Conservation (phyloP, 2,888 invertebrate genomes). For the Cepaea hortensis region DNA sequence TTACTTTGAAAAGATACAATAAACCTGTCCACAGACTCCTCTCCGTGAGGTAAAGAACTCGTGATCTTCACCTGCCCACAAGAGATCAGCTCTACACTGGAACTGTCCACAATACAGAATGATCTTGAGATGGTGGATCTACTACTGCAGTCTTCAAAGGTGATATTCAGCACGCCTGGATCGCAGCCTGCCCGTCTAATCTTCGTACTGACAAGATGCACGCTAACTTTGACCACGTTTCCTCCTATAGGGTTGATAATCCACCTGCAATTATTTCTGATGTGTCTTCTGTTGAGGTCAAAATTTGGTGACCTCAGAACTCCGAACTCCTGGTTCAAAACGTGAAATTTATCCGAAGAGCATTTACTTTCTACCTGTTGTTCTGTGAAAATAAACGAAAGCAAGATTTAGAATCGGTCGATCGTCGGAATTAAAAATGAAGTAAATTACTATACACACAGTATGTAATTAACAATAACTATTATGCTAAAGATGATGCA, state of each 20-base stretch:
- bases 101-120: constrained; percentile 49
- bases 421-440: too few species aligned
- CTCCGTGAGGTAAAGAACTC: constrained; percentile 41
- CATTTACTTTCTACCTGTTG: constrained; percentile 18
- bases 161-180: constrained; percentile 29
- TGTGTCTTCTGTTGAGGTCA: background rate
- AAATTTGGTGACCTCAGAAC: constrained; percentile 5
- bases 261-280: constrained; percentile 10
- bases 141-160: constrained; percentile 46
- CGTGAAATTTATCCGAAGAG: background rate
- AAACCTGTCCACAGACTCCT: constrained; percentile 52
- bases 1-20: constrained; percentile 53
- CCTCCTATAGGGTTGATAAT: constrained; percentile 8
- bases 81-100: constrained; percentile 47
- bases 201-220: constrained; percentile 19
- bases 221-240: constrained; percentile 10
- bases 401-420: background rate
- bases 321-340: constrained; percentile 20
- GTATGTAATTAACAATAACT: too few species aligned
- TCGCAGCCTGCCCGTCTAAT: background rate
- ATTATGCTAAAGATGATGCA: too few species aligned
- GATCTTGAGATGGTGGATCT: constrained; percentile 22
- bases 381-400: background rate
- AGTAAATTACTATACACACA: too few species aligned
- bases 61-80: constrained; percentile 52